phyloP scores from a whole-genome alignment of 1,140 invertebrate species.

The Drosophila nigrodunni region DNA sequence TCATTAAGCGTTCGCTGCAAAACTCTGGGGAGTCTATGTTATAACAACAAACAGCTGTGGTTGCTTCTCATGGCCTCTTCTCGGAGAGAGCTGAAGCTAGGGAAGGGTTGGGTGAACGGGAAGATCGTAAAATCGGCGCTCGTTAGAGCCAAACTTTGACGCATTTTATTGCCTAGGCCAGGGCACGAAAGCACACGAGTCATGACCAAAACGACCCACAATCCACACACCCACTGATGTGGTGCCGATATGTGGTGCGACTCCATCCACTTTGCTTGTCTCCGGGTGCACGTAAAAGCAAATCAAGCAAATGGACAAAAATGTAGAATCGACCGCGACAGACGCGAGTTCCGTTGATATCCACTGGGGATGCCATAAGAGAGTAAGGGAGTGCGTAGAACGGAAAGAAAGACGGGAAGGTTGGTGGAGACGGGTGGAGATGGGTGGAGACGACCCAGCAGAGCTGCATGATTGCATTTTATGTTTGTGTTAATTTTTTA shows the following conservation, averaged over 20 bases:
- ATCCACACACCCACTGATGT: slow-evolving; percentile 8
- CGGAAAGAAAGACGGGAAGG: background rate
- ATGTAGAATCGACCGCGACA: slow-evolving; percentile 22
- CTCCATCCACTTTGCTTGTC: slow-evolving; percentile 24
- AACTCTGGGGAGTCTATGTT: slow-evolving; percentile 26
- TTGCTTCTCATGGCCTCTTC: background rate
- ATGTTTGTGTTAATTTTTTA: slow-evolving; percentile 82
- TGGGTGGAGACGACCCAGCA: slow-evolving; percentile 5
- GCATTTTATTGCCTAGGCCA: slow-evolving; percentile 71
- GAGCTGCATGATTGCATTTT: slow-evolving; percentile 81
- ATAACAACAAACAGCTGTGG: slow-evolving; percentile 48
- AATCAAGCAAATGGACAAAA: slow-evolving; percentile 76
- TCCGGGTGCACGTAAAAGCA: slow-evolving; percentile 76
- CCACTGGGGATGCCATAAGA: background rate
- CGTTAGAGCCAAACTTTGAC: slow-evolving; percentile 77
- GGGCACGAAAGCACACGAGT: slow-evolving; percentile 22
- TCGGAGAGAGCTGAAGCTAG: background rate
- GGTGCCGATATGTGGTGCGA: background rate
- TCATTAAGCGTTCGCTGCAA: slow-evolving; percentile 56
- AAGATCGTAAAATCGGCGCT: slow-evolving; percentile 72
- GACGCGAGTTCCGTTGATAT: slow-evolving; percentile 33
- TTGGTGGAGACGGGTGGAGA: too few relatives aligned
- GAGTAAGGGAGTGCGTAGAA: background rate
- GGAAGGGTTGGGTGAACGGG: slow-evolving; percentile 31
- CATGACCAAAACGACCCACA: slow-evolving; percentile 8